Base-by-base conservation (phyloP, 2,113 vertebrate species). In the Solenodon paradoxus region DNA sequence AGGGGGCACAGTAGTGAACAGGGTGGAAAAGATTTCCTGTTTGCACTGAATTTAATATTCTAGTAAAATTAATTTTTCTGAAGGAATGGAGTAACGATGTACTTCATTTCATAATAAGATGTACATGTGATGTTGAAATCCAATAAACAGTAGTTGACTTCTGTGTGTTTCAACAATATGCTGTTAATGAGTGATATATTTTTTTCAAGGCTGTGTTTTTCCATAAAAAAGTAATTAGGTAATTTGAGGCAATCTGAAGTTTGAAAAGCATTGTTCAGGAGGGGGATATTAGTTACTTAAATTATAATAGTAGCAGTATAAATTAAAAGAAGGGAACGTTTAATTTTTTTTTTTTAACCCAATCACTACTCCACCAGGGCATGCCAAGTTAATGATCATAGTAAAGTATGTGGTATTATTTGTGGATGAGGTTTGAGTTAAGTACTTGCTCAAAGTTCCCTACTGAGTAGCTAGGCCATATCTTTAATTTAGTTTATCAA, bases 1-100 rank as follows among this genome's bases (percentile, higher is more conserved):
- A 87, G 20, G 55, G 35, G 38, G 72, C 17, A 66, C 8, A 92
- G 61, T 32, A 40, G 12, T 90, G 55, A 93, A 69, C 9, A 72
- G n/a, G n/a, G n/a, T n/a, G n/a, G n/a, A n/a, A n/a, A n/a, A n/a
- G n/a, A n/a, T n/a, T n/a, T n/a, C n/a, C n/a, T 69, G 10, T 84
- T 84, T 57, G 90, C 49, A 40, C 22, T 88, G n/a, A 96, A 57
- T 75, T 83, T 95, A 87, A 68, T 93, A 78, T 78, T 79, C 38
- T 40, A 59, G 28, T 79, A 78, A 90, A 86, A 90, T 35, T 84
- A 49, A 42, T 74, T 80, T 89, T 92, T 90, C 40, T 53, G 19
- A 72, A 66, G 59, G 15, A 63, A 4, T 68, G 66, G 63, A 55
- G 7, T 10, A 88, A 35, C 13, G 71, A 1, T 57, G 35, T 51